A percentile compares a stretch with the other conserved stretches of the same genome.
phyloP scores from a whole-genome alignment of 2,888 invertebrate genomes.

The Diadegma fenestrale region DNA sequence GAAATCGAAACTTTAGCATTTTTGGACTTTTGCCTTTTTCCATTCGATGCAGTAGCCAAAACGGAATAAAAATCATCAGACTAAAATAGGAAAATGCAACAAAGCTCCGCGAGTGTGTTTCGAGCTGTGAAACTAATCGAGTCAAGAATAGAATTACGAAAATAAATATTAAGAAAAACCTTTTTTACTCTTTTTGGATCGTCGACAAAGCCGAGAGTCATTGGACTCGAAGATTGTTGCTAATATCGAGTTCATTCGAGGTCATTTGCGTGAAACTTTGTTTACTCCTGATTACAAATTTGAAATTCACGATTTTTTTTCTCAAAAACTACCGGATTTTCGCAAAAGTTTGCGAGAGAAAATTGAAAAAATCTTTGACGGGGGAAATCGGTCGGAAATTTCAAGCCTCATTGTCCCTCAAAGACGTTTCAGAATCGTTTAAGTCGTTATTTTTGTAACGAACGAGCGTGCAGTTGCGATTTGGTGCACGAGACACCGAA shows the following conservation, averaged over 20 bases:
- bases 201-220: slow-evolving; percentile 48
- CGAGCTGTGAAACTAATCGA: slow-evolving; percentile 28
- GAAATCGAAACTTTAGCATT: neutral
- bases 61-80: neutral
- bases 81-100: slow-evolving; percentile 4
- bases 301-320: too few species aligned
- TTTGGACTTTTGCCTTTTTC: neutral
- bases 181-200: slow-evolving; percentile 15
- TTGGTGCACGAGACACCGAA: slow-evolving; percentile 62
- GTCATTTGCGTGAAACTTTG: too few species aligned
- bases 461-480: neutral
- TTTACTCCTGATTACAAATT: neutral
- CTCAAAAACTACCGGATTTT: too few species aligned
- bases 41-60: neutral
- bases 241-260: neutral
- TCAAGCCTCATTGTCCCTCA: too few species aligned
- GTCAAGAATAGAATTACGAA: slow-evolving; percentile 59
- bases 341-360: too few species aligned
- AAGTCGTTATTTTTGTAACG: neutral
- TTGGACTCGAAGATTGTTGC: slow-evolving; percentile 43
- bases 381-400: too few species aligned
- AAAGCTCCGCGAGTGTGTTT: neutral
- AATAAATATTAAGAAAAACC: slow-evolving; percentile 47
- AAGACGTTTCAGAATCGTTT: neutral
- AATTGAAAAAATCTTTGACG: too few species aligned